Evolutionary conservation across 2,888 invertebrate genomes (phyloP).

Genomic region (Lycaena phlaeas): DNA sequence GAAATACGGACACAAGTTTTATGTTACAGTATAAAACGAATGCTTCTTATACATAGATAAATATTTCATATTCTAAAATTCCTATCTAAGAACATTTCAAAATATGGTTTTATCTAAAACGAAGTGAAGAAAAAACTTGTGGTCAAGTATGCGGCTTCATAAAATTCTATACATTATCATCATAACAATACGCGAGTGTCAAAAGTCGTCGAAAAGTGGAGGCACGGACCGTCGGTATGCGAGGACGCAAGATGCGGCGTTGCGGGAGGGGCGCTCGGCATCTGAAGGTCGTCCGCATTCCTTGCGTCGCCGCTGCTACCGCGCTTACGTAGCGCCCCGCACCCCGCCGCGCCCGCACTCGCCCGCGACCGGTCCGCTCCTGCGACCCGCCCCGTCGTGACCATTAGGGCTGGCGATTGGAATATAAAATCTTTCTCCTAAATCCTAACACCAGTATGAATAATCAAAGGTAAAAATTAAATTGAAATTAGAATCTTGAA

Average conservation of each 20-base stretch:
- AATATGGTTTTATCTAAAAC: too few species aligned
- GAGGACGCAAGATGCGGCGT: conserved; percentile 71
- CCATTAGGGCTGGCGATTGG: conserved; percentile 32
- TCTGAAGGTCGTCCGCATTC: conserved; percentile 74
- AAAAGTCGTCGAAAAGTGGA: conserved; percentile 65
- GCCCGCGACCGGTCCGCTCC: conserved; percentile 26
- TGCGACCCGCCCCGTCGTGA: conserved; percentile 33
- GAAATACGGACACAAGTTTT: too few species aligned
- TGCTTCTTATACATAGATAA: too few species aligned
- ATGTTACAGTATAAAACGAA: too few species aligned
- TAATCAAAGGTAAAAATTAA: too few species aligned
- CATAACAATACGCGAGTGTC: conserved; percentile 53
- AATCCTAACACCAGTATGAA: too few species aligned
- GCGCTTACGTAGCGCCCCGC: conserved; percentile 71
- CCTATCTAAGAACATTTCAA: too few species aligned
- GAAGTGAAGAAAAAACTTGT: conserved; percentile 10
- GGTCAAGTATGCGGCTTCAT: conserved; percentile 20
- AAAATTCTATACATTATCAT: conserved; percentile 31
- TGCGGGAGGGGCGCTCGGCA: conserved; percentile 68
- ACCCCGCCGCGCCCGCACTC: conserved; percentile 32
- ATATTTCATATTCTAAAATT: too few species aligned
- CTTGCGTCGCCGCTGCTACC: conserved; percentile 71
- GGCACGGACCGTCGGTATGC: conserved; percentile 66
- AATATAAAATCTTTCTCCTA: too few species aligned
- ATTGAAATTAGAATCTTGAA: too few species aligned